phyloP scores from a whole-genome alignment of 2,888 invertebrate species.

The Drosophila longiperda region DNA sequence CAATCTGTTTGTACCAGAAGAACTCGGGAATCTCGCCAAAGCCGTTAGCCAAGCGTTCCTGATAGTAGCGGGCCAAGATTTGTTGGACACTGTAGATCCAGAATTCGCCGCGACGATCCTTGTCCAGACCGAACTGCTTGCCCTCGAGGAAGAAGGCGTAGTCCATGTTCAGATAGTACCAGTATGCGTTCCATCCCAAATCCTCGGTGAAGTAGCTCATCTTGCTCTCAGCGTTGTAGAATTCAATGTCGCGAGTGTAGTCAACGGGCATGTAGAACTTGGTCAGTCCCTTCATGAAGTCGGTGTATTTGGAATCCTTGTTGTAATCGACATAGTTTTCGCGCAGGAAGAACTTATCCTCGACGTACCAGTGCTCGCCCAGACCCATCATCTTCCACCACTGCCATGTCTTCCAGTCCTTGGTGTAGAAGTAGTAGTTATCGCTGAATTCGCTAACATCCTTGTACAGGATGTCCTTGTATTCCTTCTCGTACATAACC shows the following conservation, averaged over 20 bases:
- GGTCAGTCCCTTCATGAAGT: constrained; percentile 59
- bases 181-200: constrained; percentile 88
- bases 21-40: constrained; percentile 87
- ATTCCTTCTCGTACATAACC: constrained; percentile 82
- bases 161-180: constrained; percentile 88
- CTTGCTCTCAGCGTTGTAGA: constrained; percentile 87
- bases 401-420: constrained; percentile 81
- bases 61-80: constrained; percentile 88
- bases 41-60: constrained; percentile 89
- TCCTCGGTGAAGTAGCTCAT: constrained; percentile 90
- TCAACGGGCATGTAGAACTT: constrained; percentile 86
- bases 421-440: constrained; percentile 72
- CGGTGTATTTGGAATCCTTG: constrained; percentile 70
- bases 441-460: constrained; percentile 64
- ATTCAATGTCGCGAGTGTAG: constrained; percentile 86
- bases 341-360: constrained; percentile 76
- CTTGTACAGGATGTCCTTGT: constrained; percentile 84
- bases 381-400: constrained; percentile 82
- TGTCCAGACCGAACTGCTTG: constrained; percentile 85
- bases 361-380: constrained; percentile 71
- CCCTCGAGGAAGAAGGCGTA: constrained; percentile 88
- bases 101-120: constrained; percentile 88
- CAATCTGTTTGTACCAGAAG: constrained; percentile 86
- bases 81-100: constrained; percentile 89
- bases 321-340: constrained; percentile 64